A percentile compares a stretch with the other conserved stretches of the same genome.
Evolutionary conservation across 2,888 invertebrate genomes (phyloP).

Genomic region (Volucella zonaria): DNA sequence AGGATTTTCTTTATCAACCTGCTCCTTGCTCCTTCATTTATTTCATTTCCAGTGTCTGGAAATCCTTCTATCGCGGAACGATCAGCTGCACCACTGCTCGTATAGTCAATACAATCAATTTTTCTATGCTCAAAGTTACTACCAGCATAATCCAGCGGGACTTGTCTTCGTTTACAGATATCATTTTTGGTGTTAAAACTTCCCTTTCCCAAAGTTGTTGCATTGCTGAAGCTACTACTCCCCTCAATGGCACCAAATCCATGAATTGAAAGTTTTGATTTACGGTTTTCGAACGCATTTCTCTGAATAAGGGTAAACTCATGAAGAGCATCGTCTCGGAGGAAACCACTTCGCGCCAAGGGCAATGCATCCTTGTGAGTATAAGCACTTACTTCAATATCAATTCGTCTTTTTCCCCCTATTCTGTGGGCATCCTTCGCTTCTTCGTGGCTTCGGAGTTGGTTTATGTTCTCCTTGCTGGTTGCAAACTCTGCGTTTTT

Average conservation of each 20-base stretch:
- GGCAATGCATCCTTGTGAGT: constrained; percentile 60
- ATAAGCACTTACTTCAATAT: constrained; percentile 55
- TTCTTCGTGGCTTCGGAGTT: constrained; percentile 20
- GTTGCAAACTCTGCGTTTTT: constrained; percentile 20
- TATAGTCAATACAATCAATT: constrained; percentile 70
- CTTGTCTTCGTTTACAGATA: constrained; percentile 40
- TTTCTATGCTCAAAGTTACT: constrained; percentile 45
- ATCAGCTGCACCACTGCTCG: constrained; percentile 47
- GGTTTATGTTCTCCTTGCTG: constrained; percentile 14
- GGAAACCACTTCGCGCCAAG: constrained; percentile 46
- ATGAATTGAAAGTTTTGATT: constrained; percentile 76
- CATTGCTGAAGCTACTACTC: constrained; percentile 37
- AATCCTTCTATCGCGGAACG: constrained; percentile 47
- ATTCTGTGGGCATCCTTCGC: constrained; percentile 39
- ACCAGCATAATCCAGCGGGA: constrained; percentile 52
- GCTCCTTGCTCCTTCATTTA: neutral
- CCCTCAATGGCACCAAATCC: constrained; percentile 31
- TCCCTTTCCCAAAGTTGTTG: constrained; percentile 60
- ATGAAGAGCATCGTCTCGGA: constrained; percentile 37
- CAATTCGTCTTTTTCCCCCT: constrained; percentile 56
- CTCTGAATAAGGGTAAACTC: constrained; percentile 31
- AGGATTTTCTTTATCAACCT: constrained; percentile 21
- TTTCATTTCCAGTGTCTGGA: constrained; percentile 20
- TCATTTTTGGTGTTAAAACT: constrained; percentile 41
- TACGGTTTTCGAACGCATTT: constrained; percentile 75